Conservation (phyloP, 2,888 invertebrate genomes). For the Drosophila kambysellisi region DNA sequence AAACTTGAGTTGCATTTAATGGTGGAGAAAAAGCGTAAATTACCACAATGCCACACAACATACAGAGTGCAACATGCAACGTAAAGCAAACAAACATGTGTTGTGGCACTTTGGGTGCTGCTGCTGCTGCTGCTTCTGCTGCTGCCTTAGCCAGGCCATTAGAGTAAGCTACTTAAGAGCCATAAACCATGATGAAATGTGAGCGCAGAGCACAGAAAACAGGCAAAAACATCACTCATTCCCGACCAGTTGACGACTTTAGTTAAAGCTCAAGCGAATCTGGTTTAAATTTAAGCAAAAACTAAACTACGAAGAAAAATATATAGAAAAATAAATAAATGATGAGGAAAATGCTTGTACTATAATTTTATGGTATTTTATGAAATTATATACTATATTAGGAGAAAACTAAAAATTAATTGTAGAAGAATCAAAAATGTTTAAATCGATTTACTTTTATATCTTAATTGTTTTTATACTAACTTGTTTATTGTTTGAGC, state of each 20-base stretch:
- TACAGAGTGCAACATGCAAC: conserved; percentile 4
- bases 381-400: too few species aligned
- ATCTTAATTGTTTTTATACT: too few species aligned
- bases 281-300: background rate
- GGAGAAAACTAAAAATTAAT: background rate
- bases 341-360: background rate
- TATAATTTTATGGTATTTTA: too few species aligned
- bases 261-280: background rate
- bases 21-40: conserved; percentile 58
- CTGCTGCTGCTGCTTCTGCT: conserved; percentile 3
- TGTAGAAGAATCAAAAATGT: background rate
- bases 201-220: conserved; percentile 8
- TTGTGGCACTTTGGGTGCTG: conserved; percentile 16
- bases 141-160: conserved; percentile 38
- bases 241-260: background rate
- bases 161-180: conserved; percentile 60
- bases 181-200: conserved; percentile 47
- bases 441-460: background rate
- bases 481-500: background rate
- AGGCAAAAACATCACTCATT: background rate
- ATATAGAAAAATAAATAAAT: background rate
- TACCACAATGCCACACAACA: conserved; percentile 24
- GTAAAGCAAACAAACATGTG: conserved; percentile 24
- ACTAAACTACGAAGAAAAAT: background rate
- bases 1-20: conserved; percentile 58